Percentiles rank a stretch among this genome's conserved stretches.
phyloP scores from a whole-genome alignment of 2,797 vertebrate species.

The Lithobates sylvaticus region DNA sequence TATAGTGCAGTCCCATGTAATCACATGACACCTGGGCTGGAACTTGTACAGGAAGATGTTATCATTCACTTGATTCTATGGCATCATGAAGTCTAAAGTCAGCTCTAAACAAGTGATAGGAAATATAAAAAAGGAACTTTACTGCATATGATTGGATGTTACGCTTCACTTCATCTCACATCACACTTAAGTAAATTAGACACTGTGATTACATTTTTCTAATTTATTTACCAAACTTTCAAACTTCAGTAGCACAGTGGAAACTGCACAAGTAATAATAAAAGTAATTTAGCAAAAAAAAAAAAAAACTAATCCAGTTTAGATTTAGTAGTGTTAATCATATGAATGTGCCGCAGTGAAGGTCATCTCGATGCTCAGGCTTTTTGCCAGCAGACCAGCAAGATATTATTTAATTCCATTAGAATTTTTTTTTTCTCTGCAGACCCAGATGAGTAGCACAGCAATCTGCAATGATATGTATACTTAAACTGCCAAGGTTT shows the following conservation, averaged over 20 bases:
- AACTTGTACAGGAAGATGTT: not conserved
- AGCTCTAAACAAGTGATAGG: too few relatives aligned
- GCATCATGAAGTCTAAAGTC: not conserved
- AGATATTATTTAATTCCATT: constrained; percentile 68
- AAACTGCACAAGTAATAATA: constrained; percentile 8
- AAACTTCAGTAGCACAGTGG: not conserved
- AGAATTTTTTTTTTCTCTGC: constrained; percentile 64
- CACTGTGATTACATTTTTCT: constrained; percentile 26
- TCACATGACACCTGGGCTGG: not conserved
- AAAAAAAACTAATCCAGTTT: not conserved
- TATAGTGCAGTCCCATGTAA: not conserved
- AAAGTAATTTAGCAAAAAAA: not conserved
- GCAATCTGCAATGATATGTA: constrained; percentile 66
- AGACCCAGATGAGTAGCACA: constrained; percentile 62
- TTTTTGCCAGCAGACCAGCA: constrained; percentile 66
- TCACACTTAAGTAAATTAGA: constrained; percentile 1
- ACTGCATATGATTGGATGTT: not conserved
- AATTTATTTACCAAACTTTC: not conserved
- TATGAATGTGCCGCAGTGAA: constrained; percentile 44
- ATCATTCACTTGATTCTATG: not conserved
- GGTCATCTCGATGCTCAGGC: constrained; percentile 65
- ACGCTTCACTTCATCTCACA: not conserved
- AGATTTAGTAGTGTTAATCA: constrained; percentile 5
- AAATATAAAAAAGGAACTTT: too few relatives aligned
- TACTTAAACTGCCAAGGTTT: constrained; percentile 69